These are phyloP conservation scores for Siniperca obscura DNA, from an alignment of 2,797 vertebrate genomes.

Conservation along the genomic window DNA sequence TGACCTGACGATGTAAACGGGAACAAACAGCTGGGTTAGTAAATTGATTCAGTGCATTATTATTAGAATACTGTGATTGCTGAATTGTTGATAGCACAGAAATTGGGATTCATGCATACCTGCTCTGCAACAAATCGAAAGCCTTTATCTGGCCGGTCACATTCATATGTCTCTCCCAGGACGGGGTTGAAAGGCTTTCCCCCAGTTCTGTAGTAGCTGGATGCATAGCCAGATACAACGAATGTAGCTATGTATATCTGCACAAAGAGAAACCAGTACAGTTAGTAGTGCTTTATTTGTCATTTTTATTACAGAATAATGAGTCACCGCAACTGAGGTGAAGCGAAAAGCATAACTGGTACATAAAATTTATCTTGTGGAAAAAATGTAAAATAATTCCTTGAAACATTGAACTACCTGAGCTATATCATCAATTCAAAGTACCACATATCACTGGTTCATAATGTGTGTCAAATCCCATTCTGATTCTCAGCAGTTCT, in stretches of 20 bases:
- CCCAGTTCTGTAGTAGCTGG: constrained; percentile 95
- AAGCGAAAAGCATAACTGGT: not conserved
- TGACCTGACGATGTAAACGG: constrained; percentile 86
- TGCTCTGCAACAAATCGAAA: constrained; percentile 92
- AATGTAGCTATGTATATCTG: constrained; percentile 97
- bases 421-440: not conserved
- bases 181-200: constrained; percentile 98
- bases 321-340: not conserved
- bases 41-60: not conserved
- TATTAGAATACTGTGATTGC: not conserved
- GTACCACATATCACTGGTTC: constrained; percentile 1
- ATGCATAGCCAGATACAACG: constrained; percentile 93
- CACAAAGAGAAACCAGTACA: constrained; percentile 18
- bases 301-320: constrained; percentile 7
- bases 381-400: not conserved
- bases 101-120: constrained; percentile 61
- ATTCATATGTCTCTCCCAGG: constrained; percentile 96
- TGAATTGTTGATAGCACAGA: not conserved
- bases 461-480: constrained; percentile 15
- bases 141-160: constrained; percentile 93
- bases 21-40: constrained; percentile 43
- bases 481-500: constrained; percentile 27
- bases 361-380: not conserved
- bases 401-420: no score
- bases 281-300: constrained; percentile 4